Conservation (phyloP, 2,113 vertebrate species). For the Nycticebus coucang region DNA sequence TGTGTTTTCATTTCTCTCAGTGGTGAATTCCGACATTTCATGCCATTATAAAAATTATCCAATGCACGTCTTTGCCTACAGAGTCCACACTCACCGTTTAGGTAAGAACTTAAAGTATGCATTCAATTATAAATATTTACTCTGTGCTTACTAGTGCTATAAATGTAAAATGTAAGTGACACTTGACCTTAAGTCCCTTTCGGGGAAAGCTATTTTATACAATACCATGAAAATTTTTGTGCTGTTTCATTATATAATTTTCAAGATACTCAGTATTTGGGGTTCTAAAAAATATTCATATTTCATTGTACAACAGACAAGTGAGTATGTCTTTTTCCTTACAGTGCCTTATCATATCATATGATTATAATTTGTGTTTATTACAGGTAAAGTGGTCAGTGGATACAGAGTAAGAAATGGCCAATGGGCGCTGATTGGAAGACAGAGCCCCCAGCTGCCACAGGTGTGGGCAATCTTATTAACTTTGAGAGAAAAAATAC, state of each 20-base stretch:
- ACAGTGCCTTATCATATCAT: background rate
- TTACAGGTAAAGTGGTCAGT: slow-evolving; percentile 96
- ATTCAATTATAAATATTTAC: background rate
- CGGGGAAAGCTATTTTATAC: background rate
- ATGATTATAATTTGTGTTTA: slow-evolving; percentile 44
- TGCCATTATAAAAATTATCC: slow-evolving; percentile 92
- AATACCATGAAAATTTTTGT: background rate
- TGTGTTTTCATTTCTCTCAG: slow-evolving; percentile 83
- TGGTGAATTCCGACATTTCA: slow-evolving; percentile 94
- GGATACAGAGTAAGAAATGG: slow-evolving; percentile 95
- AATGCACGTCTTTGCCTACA: slow-evolving; percentile 97
- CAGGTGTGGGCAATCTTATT: slow-evolving; percentile 87
- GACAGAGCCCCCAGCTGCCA: slow-evolving; percentile 96
- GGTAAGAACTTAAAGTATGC: slow-evolving; percentile 86
- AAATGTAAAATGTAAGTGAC: background rate
- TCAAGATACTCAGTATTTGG: background rate
- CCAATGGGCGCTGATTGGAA: slow-evolving; percentile 94
- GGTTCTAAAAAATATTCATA: slow-evolving; percentile 34
- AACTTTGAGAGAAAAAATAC: background rate
- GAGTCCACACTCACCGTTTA: slow-evolving; percentile 96
- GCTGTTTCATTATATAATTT: slow-evolving; percentile 1
- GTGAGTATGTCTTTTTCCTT: background rate
- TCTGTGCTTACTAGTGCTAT: background rate
- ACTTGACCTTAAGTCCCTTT: background rate
- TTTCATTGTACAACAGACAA: slow-evolving; percentile 47